A percentile compares a stretch with the other conserved stretches of the same genome.
Evolutionary conservation across 2,113 vertebrate genomes (phyloP).

Genomic region (Geococcyx californianus): DNA sequence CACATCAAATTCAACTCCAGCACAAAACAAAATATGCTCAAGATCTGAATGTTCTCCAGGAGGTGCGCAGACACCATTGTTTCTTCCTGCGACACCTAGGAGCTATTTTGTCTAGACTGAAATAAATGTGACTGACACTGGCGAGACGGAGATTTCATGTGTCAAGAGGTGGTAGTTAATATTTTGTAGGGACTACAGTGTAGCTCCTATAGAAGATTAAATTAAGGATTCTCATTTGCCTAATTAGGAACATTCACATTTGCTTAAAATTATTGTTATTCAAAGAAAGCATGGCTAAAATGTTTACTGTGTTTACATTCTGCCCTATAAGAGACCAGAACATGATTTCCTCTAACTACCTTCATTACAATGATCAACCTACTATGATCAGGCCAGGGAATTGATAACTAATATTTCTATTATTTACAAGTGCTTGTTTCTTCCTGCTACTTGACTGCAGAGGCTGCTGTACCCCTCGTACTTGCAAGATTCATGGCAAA

Average conservation of each 20-base stretch:
- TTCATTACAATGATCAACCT: background rate
- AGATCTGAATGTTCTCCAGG: slow-evolving; percentile 31
- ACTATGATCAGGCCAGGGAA: background rate
- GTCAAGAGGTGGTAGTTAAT: background rate
- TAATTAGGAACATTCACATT: background rate
- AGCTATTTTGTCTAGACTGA: slow-evolving; percentile 8
- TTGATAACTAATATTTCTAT: background rate
- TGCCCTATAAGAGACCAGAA: background rate
- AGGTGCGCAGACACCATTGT: background rate
- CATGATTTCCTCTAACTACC: background rate
- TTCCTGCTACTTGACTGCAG: background rate
- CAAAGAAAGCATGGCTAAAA: background rate
- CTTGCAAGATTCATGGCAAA: background rate
- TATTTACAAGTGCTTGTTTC: background rate
- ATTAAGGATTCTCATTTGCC: background rate
- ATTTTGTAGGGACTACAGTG: background rate
- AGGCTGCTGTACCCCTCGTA: background rate
- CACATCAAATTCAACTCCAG: slow-evolving; percentile 31
- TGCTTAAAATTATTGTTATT: background rate
- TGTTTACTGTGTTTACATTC: background rate
- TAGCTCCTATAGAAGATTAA: background rate
- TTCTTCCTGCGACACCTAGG: background rate
- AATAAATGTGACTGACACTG: background rate
- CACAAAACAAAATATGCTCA: background rate
- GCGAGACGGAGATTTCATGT: background rate